Conservation (phyloP, 2,888 invertebrate genomes). For the Apomyelois bistriatella region DNA sequence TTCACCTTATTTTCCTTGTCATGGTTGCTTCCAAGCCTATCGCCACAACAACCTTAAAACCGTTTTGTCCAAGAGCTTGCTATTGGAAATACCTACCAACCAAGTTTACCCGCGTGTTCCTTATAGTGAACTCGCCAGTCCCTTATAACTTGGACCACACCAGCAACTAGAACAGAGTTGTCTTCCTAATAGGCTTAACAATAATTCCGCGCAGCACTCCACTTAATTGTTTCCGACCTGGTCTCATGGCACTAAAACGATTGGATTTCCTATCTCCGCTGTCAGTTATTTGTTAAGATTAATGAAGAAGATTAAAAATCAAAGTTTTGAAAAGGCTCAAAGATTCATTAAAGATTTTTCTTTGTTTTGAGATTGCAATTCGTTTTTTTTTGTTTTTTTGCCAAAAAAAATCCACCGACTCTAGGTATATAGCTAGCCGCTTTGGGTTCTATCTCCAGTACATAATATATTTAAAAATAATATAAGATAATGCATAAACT, state of each 20-base stretch:
- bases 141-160: constrained; percentile 29
- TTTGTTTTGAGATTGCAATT: not conserved
- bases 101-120: no score
- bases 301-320: not conserved
- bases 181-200: constrained; percentile 61
- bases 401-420: no score
- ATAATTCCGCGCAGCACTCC: constrained; percentile 55
- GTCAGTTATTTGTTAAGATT: constrained; percentile 2
- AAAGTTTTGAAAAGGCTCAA: not conserved
- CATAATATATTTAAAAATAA: no score
- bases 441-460: no score
- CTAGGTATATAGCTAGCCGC: no score
- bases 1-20: no score
- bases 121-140: not conserved
- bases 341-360: not conserved
- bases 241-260: constrained; percentile 9
- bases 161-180: constrained; percentile 45
- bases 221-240: constrained; percentile 51
- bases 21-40: no score
- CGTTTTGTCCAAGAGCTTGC: no score
- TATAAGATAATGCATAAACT: no score
- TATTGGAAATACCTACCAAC: no score
- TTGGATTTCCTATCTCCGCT: constrained; percentile 4
- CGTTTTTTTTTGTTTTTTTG: not conserved
- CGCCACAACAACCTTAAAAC: no score